Evolutionary conservation across 2,113 vertebrate species (phyloP).

Genomic region (Phaethon lepturus): DNA sequence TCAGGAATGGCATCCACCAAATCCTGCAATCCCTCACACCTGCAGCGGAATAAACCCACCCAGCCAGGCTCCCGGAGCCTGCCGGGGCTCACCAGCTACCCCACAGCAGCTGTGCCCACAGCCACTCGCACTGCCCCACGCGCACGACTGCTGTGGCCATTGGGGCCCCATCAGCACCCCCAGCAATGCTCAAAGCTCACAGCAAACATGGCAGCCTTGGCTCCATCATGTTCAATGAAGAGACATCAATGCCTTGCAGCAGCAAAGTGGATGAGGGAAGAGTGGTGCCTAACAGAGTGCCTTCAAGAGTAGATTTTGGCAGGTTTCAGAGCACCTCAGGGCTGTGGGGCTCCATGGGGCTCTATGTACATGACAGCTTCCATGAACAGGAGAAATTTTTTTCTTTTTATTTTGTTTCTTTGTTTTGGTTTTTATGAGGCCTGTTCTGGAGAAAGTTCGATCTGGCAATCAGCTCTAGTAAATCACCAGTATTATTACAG

Average conservation of each 20-base stretch:
- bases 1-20: background rate
- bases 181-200: background rate
- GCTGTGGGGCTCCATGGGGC: background rate
- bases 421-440: background rate
- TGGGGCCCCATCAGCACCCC: background rate
- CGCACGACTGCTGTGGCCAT: accelerated
- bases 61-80: background rate
- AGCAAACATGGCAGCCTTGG: background rate
- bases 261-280: background rate
- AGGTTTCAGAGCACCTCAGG: background rate
- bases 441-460: background rate
- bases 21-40: background rate
- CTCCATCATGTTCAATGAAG: background rate
- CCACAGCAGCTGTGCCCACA: background rate
- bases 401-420: background rate
- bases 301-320: background rate
- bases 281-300: background rate
- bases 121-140: accelerated
- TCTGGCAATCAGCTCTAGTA: background rate
- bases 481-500: background rate
- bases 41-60: background rate
- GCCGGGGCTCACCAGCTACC: too few species aligned
- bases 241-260: background rate
- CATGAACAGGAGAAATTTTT: background rate
- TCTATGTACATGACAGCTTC: background rate